phyloP scores from a whole-genome alignment of 2,113 vertebrate genomes.

The Empidonax alnorum region DNA sequence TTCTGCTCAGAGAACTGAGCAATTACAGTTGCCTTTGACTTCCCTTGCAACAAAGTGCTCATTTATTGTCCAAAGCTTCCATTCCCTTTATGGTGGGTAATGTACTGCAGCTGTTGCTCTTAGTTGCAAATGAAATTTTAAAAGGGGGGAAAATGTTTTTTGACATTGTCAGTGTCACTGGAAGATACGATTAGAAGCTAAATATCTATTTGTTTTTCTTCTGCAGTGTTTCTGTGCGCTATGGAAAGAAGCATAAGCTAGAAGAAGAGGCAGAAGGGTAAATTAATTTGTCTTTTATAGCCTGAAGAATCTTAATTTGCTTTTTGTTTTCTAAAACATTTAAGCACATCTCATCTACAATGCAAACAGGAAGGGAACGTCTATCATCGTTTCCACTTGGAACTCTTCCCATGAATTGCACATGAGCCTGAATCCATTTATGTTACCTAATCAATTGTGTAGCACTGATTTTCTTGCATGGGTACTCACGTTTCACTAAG shows the following conservation, averaged over 20 bases:
- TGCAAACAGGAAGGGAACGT: not conserved
- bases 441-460: not conserved
- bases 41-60: not conserved
- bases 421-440: not conserved
- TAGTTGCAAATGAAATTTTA: not conserved
- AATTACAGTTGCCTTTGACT: not conserved
- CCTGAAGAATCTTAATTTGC: not conserved
- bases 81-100: not conserved
- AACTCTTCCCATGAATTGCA: not conserved
- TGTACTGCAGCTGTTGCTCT: not conserved
- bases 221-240: constrained; percentile 48
- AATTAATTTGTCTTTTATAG: constrained; percentile 43
- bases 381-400: not conserved
- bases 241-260: constrained; percentile 76
- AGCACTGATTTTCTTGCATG: not conserved
- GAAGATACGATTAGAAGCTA: not conserved
- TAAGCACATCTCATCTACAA: not conserved
- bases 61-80: not conserved
- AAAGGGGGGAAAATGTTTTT: not conserved
- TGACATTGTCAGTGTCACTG: not conserved
- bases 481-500: not conserved
- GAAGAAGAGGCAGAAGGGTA: constrained; percentile 75
- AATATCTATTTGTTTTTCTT: not conserved
- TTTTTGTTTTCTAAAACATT: not conserved
- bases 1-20: not conserved